Conservation (phyloP, 2,113 vertebrate species). For the Pelecanus crispus region DNA sequence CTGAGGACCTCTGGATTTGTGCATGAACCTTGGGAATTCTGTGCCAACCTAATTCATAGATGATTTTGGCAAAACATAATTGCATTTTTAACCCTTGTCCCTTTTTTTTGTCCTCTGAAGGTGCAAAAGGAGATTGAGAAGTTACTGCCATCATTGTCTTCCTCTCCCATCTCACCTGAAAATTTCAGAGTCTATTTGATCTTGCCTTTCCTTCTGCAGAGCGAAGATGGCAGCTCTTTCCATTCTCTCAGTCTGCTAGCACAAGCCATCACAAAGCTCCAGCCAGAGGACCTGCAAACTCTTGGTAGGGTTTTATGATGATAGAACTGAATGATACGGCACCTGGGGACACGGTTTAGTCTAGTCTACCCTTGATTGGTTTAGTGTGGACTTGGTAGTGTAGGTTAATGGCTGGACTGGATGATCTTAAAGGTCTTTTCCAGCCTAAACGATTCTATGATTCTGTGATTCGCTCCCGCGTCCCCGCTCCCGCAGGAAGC, state of each 20-base stretch:
- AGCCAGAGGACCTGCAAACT: not conserved
- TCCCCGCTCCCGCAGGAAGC: not conserved
- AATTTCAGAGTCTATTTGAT: conserved; percentile 62
- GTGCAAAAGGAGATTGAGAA: not conserved
- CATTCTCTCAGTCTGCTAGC: not conserved
- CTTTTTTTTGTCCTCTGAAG: not conserved
- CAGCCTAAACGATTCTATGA: too few species aligned
- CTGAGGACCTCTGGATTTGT: not conserved
- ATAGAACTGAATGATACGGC: not conserved
- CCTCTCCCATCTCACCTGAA: conserved; percentile 34
- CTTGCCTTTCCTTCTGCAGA: conserved; percentile 45
- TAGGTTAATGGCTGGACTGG: too few species aligned
- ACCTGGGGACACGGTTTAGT: too few species aligned
- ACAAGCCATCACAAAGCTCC: not conserved
- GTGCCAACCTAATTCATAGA: not conserved
- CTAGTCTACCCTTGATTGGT: too few species aligned
- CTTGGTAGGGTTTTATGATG: conserved; percentile 47
- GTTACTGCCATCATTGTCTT: not conserved
- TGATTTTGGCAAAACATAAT: not conserved
- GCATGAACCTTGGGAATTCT: not conserved
- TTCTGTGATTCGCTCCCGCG: too few species aligned
- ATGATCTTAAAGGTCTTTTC: too few species aligned
- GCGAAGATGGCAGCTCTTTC: rapidly evolving
- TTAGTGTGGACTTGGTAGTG: too few species aligned
- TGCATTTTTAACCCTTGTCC: not conserved